Evolutionary conservation across 2,797 vertebrate species (phyloP).

Genomic region (Moxostoma hubbsi): DNA sequence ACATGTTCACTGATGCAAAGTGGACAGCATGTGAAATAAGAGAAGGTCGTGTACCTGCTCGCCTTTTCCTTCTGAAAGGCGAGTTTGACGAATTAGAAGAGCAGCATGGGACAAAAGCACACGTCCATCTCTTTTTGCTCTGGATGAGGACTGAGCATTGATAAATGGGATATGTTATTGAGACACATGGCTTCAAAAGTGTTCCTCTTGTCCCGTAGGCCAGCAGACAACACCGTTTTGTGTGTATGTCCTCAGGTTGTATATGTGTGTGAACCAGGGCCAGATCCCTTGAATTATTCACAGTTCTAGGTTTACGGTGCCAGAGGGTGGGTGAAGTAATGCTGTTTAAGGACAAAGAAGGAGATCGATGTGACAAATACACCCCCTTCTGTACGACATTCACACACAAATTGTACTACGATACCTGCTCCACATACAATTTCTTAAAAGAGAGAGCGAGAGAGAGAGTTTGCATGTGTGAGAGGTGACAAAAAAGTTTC

Average conservation of each 20-base stretch:
- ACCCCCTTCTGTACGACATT: conserved; percentile 7
- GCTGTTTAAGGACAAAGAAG: conserved; percentile 52
- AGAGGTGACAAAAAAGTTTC: conserved; percentile 67
- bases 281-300: conserved; percentile 57
- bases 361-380: conserved; percentile 34
- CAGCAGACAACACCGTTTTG: conserved; percentile 47
- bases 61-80: conserved; percentile 30
- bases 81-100: conserved; percentile 48
- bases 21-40: conserved; percentile 38
- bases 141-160: conserved; percentile 43
- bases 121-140: conserved; percentile 28
- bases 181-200: conserved; percentile 60
- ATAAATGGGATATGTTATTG: conserved; percentile 54
- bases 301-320: conserved; percentile 59
- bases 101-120: conserved; percentile 47
- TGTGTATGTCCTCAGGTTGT: conserved; percentile 56
- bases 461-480: conserved; percentile 8
- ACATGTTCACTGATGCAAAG: conserved; percentile 28
- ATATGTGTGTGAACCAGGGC: conserved; percentile 34
- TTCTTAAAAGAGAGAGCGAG: not conserved
- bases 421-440: conserved; percentile 16
- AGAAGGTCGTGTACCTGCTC: conserved; percentile 24
- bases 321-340: conserved; percentile 62
- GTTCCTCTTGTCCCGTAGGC: conserved; percentile 52
- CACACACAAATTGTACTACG: conserved; percentile 6